Conservation (phyloP, 2,113 vertebrate genomes). For the Odocoileus hemionus region DNA sequence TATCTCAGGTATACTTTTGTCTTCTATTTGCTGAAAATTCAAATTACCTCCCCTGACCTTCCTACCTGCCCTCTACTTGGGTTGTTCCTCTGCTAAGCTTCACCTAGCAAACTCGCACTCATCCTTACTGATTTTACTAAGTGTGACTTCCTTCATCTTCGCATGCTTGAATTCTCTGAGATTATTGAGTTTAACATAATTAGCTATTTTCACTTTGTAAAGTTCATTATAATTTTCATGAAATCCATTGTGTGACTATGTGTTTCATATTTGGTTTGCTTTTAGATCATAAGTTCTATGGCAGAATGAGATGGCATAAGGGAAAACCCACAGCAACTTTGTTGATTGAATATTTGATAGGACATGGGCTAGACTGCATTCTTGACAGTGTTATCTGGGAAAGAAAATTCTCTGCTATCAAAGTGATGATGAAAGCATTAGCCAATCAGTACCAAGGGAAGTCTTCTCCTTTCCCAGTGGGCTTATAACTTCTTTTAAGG, state of each 20-base stretch:
- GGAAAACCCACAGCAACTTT: not conserved
- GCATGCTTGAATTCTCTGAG: not conserved
- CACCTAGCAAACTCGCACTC: fast-evolving
- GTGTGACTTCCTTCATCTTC: not conserved
- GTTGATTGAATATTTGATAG: not conserved
- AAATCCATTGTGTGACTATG: not conserved
- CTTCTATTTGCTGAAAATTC: not conserved
- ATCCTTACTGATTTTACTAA: fast-evolving
- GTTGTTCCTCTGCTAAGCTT: not conserved
- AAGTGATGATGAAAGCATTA: not conserved
- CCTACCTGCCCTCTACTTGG: fast-evolving
- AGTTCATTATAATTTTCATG: not conserved
- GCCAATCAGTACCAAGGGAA: not conserved
- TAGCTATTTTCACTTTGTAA: not conserved
- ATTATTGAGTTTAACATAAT: not conserved
- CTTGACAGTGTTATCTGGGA: too few species aligned
- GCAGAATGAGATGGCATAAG: not conserved
- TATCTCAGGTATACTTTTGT: fast-evolving
- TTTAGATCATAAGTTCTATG: not conserved
- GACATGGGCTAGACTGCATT: not conserved
- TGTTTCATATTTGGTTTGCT: not conserved
- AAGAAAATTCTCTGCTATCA: not conserved
- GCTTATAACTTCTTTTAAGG: not conserved
- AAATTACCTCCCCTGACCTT: not conserved
- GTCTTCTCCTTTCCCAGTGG: not conserved